phyloP scores from a whole-genome alignment of 30 jellyfish, hydroid and myxozoan genomes.

The Aurelia sp. region DNA sequence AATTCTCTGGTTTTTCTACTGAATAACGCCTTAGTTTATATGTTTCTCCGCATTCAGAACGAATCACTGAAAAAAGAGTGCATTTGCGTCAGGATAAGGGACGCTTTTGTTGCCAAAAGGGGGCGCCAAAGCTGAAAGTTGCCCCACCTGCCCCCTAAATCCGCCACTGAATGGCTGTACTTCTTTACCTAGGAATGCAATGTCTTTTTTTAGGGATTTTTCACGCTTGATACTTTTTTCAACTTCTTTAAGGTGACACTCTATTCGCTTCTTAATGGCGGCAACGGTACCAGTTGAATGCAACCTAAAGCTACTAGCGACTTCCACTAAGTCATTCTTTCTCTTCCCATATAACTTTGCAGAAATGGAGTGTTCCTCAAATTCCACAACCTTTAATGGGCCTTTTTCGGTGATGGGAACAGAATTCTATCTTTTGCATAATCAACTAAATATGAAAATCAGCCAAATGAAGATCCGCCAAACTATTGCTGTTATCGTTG shows the following conservation, averaged over 20 bases:
- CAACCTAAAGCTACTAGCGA: constrained; percentile 38
- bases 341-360: constrained; percentile 22
- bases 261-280: constrained; percentile 38
- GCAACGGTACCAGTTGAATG: constrained; percentile 50
- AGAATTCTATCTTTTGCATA: constrained; percentile 40
- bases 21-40: no score
- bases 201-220: constrained; percentile 14
- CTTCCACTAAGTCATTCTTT: constrained; percentile 17
- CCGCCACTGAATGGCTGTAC: constrained; percentile 20
- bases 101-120: no score
- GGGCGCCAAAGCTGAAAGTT: no score
- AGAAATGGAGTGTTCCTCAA: constrained; percentile 32
- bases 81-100: no score
- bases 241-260: constrained; percentile 22
- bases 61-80: no score
- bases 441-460: no score
- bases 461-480: no score
- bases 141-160: constrained; percentile 22
- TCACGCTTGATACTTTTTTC: background rate
- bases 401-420: constrained; percentile 18
- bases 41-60: no score
- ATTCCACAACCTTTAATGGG: constrained; percentile 29
- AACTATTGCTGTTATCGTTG: no score
- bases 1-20: no score
- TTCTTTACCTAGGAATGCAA: constrained; percentile 28